Conservation (phyloP, 2,797 vertebrate genomes). For the Vipera latastei region DNA sequence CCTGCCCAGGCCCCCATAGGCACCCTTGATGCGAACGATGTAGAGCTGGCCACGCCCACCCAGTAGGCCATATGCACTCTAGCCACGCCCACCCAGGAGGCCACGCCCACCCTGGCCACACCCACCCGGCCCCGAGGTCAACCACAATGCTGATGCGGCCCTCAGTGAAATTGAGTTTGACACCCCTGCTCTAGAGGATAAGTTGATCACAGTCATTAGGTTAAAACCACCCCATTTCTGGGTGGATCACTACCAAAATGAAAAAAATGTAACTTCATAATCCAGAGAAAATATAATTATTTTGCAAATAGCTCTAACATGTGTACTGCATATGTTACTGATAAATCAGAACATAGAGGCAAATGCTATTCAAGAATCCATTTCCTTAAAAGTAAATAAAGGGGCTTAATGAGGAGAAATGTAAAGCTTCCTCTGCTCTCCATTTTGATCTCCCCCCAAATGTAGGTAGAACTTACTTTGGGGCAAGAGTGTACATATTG, state of each 20-base stretch:
- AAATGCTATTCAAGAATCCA: not conserved
- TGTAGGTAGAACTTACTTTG: not conserved
- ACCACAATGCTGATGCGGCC: too few relatives aligned
- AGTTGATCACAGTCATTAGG: not conserved
- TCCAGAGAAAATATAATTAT: not conserved
- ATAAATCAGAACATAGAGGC: not conserved
- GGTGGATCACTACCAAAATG: not conserved
- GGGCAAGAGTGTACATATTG: not conserved
- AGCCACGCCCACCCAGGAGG: too few relatives aligned
- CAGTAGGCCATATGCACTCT: too few relatives aligned
- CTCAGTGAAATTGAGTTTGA: too few relatives aligned
- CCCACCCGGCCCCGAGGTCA: too few relatives aligned
- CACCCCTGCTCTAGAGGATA: not conserved
- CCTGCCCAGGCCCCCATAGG: too few relatives aligned
- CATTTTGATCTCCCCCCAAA: not conserved
- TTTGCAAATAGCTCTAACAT: not conserved
- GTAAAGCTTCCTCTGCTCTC: not conserved
- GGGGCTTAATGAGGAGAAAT: not conserved
- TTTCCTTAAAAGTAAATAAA: not conserved
- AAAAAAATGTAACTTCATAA: not conserved
- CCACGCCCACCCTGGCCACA: too few relatives aligned
- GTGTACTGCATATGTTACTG: not conserved
- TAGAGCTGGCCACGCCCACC: too few relatives aligned
- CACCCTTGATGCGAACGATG: too few relatives aligned
- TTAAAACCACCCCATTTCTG: not conserved